A percentile compares a stretch with the other conserved stretches of the same genome.
Evolutionary conservation across 2,797 vertebrate genomes (phyloP).

Genomic region (Phoeniculus purpureus): DNA sequence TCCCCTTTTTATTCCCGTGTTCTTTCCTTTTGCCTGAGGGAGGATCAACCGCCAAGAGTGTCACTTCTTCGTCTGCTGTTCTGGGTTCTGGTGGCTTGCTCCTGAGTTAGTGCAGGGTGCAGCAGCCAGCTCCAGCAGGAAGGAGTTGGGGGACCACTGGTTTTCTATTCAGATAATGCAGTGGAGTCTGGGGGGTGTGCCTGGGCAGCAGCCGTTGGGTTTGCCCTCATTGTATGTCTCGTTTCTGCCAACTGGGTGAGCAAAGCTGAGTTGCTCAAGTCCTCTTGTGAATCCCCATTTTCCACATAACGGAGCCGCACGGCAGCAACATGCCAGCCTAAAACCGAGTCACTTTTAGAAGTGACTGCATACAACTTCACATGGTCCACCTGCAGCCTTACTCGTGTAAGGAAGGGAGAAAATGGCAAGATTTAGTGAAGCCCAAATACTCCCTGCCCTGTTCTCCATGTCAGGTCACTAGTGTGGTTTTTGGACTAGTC

Average conservation of each 20-base stretch:
- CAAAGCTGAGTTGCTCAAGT: neutral
- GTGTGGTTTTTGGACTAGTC: neutral
- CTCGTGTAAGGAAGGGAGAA: neutral
- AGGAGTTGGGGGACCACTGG: fast-evolving
- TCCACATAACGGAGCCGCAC: neutral
- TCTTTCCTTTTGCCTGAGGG: neutral
- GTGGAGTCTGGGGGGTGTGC: neutral
- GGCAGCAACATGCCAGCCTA: neutral
- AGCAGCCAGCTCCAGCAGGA: neutral
- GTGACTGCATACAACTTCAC: neutral
- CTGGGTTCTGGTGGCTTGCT: neutral
- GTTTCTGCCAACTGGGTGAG: neutral
- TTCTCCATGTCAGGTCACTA: neutral
- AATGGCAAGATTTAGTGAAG: neutral
- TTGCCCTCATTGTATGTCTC: neutral
- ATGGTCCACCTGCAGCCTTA: neutral
- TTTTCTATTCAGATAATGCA: neutral
- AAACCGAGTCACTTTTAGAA: neutral
- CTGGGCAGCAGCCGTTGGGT: neutral
- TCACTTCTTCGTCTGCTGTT: neutral
- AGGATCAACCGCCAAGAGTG: neutral
- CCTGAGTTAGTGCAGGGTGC: neutral
- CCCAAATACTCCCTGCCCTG: neutral
- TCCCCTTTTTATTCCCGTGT: neutral
- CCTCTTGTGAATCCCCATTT: neutral